A percentile compares a stretch with the other conserved stretches of the same genome.
Conservation (phyloP, 2,113 vertebrate species). For the Cygnus atratus region DNA sequence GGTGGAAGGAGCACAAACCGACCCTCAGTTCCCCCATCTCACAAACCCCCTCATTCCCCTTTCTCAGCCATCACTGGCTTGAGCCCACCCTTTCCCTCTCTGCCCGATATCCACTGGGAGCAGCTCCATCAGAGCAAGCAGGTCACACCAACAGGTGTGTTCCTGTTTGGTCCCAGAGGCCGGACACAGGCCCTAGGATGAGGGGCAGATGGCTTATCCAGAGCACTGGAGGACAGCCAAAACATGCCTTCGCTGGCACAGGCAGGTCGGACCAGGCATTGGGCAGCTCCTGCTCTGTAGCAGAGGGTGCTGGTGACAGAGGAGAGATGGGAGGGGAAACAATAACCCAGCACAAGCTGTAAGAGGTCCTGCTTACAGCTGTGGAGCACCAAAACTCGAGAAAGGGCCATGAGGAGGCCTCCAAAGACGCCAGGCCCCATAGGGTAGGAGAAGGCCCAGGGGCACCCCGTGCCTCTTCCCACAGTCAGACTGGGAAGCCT, state of each 20-base stretch:
- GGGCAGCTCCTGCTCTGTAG: not conserved
- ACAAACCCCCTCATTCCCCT: not conserved
- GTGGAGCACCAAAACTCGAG: rapidly evolving
- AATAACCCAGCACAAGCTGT: not conserved
- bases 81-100: not conserved
- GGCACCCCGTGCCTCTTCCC: too few species aligned
- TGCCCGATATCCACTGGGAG: not conserved
- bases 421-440: too few species aligned
- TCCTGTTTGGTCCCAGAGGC: not conserved
- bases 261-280: not conserved
- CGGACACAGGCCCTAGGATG: not conserved
- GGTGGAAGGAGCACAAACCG: not conserved
- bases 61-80: not conserved
- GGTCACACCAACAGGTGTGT: not conserved
- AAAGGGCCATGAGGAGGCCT: not conserved
- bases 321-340: not conserved
- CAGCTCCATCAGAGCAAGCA: not conserved
- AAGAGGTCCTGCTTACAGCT: not conserved
- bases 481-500: too few species aligned
- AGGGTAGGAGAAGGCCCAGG: too few species aligned
- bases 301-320: not conserved
- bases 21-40: not conserved
- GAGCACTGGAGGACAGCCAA: not conserved
- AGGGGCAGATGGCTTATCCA: not conserved
- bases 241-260: not conserved